Conservation (phyloP, 1,140 invertebrate genomes). For the Trachymyrmex septentrionalis region DNA sequence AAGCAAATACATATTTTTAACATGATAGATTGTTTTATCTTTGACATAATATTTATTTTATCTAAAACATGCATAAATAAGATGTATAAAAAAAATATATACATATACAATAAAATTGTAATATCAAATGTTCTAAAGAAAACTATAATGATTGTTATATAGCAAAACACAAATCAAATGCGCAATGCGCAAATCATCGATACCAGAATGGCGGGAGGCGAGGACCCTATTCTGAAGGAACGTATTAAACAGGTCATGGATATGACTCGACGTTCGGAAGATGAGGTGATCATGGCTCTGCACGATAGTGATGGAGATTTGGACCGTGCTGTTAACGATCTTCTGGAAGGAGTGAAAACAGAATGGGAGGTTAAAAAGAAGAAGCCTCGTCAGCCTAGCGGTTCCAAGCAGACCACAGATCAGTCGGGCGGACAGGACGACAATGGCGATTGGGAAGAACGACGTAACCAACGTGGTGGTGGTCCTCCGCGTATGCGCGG, state of each 20-base stretch:
- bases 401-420: conserved; percentile 84
- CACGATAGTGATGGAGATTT: conserved; percentile 94
- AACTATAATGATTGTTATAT: conserved; percentile 17
- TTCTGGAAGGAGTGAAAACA: conserved; percentile 89
- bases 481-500: conserved; percentile 86
- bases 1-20: background rate
- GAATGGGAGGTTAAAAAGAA: conserved; percentile 92
- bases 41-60: conserved; percentile 1
- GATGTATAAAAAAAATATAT: background rate
- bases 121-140: background rate
- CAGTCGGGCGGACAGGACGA: conserved; percentile 80
- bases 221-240: conserved; percentile 90
- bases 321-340: conserved; percentile 91
- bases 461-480: conserved; percentile 84
- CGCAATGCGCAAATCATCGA: conserved; percentile 91
- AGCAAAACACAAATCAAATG: conserved; percentile 85
- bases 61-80: conserved; percentile 1
- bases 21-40: background rate
- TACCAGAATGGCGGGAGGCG: conserved; percentile 87
- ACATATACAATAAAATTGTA: background rate
- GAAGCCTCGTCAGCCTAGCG: conserved; percentile 90
- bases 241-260: conserved; percentile 94
- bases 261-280: conserved; percentile 92
- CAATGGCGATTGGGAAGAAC: conserved; percentile 86
- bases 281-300: conserved; percentile 93